Conservation (phyloP, 2,888 invertebrate species). For the Amphipoea lucens region DNA sequence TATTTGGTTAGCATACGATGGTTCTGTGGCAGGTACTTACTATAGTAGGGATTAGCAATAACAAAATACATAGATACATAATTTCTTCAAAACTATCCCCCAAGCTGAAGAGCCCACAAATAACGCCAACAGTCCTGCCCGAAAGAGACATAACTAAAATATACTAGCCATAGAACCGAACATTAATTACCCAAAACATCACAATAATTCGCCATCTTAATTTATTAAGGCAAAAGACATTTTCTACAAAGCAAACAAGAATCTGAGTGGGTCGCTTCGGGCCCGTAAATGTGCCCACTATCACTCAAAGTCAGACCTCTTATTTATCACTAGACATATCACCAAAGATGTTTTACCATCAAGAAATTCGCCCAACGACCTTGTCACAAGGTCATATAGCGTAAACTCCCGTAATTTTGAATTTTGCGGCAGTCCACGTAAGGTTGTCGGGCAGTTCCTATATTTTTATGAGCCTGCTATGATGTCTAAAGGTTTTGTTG, state of each 20-base stretch:
- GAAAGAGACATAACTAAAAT: constrained; percentile 44
- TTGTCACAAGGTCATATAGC: constrained; percentile 34
- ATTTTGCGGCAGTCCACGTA: not conserved
- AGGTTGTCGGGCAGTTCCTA: constrained; percentile 56
- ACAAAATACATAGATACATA: not conserved
- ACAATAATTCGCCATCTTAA: constrained; percentile 71
- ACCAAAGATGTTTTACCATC: constrained; percentile 26
- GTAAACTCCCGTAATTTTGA: constrained; percentile 30
- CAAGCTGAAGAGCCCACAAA: constrained; percentile 20
- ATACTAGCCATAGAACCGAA: constrained; percentile 42
- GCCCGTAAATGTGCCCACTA: constrained; percentile 77
- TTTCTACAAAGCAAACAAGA: constrained; percentile 78
- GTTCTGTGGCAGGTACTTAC: not conserved
- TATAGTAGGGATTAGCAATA: not conserved
- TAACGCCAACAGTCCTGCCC: constrained; percentile 17
- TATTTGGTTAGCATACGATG: not conserved
- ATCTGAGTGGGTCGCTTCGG: constrained; percentile 76
- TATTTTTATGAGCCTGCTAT: constrained; percentile 69
- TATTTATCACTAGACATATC: constrained; percentile 82
- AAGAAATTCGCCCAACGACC: constrained; percentile 23
- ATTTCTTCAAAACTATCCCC: not conserved
- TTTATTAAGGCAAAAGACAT: constrained; percentile 77
- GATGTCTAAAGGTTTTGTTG: constrained; percentile 67
- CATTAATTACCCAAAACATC: constrained; percentile 71
- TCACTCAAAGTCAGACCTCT: constrained; percentile 85